Percentiles rank a stretch among this genome's conserved stretches.
phyloP scores from a whole-genome alignment of 2,888 invertebrate species.

The Chrysina gloriosa region DNA sequence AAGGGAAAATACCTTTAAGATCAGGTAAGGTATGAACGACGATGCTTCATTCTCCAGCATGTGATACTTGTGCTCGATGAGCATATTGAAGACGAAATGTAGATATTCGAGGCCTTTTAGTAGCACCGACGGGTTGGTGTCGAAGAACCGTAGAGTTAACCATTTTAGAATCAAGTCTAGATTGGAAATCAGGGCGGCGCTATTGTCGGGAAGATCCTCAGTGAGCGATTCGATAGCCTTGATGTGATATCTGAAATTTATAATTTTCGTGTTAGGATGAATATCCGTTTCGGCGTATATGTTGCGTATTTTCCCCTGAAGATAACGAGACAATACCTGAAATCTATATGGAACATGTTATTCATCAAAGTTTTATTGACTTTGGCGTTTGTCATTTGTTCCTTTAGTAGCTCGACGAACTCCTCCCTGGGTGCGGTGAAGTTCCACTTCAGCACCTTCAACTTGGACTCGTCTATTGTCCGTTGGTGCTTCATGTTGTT shows the following conservation, averaged over 20 bases:
- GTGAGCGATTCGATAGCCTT: conserved; percentile 93
- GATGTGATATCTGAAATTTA: conserved; percentile 82
- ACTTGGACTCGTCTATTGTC: conserved; percentile 91
- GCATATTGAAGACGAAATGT: conserved; percentile 81
- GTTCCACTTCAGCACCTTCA: conserved; percentile 95
- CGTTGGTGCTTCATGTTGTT: conserved; percentile 93
- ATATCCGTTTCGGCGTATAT: too few species aligned
- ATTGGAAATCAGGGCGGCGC: conserved; percentile 86
- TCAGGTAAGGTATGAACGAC: conserved; percentile 94
- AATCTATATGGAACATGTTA: conserved; percentile 96
- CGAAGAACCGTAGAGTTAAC: conserved; percentile 96
- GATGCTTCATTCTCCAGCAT: conserved; percentile 92
- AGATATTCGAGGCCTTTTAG: conserved; percentile 95
- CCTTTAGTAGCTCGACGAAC: conserved; percentile 90
- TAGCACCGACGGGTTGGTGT: conserved; percentile 97
- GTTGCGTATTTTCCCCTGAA: conserved; percentile 1
- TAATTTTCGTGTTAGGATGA: too few species aligned
- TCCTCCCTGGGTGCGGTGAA: conserved; percentile 94
- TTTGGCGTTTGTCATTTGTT: conserved; percentile 89
- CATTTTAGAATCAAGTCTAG: conserved; percentile 96
- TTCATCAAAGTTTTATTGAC: conserved; percentile 87
- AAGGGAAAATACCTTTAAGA: conserved; percentile 93
- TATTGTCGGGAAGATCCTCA: conserved; percentile 84
- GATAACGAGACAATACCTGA: too few species aligned
- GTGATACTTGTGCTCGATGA: conserved; percentile 84